Base-by-base conservation (phyloP, 1,140 invertebrate genomes). In the Branchinecta lynchi region DNA sequence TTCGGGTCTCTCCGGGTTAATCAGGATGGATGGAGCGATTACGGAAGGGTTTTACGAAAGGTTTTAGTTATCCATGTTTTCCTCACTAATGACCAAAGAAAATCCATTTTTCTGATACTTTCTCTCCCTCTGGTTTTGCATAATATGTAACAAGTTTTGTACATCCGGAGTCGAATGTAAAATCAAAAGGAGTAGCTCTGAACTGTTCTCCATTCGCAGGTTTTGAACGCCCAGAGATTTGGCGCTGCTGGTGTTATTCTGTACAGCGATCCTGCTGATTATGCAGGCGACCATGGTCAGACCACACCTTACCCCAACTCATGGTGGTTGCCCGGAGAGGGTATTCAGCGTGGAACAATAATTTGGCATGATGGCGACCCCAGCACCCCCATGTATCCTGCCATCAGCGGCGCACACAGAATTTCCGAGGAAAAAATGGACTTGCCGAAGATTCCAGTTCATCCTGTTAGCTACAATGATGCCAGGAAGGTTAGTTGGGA, bases 261-360 rank as follows among this genome's bases (percentile, higher is more conserved):
- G 9, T 76, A 73, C 66, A 71, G 77, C 43, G 83, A 85, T 74
- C 83, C 84, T 0, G 71, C 74, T 12, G 80, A 83, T 70, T 83
- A 79, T 73, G 77, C 79, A 20, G 73, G 72, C 66, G 70, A 73
- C 7, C 72, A 72, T 72, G 51, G 51, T 20, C 51, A 60, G 17
- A 44, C 21, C n/a, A 65, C 75, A 15, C 73, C 74, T 43, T 84
- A 79, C 74, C 81, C 80, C 9, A 74, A 80, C 44, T 76, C 78
- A 6, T 77, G 80, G 74, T 82, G 79, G 78, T 71, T 84, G 5
- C 82, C 82, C 10, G 75, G 76, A 7, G 76, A 78, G 74, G 80
- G 78, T 8, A 76, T 81, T n/a, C 75, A 76, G 74, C 72, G 76
- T 70, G 76, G 76, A 51, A 79, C 76, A 72, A 77, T 78, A 21